Base-by-base conservation (phyloP, 2,113 vertebrate genomes). In the Coturnix japonica region DNA sequence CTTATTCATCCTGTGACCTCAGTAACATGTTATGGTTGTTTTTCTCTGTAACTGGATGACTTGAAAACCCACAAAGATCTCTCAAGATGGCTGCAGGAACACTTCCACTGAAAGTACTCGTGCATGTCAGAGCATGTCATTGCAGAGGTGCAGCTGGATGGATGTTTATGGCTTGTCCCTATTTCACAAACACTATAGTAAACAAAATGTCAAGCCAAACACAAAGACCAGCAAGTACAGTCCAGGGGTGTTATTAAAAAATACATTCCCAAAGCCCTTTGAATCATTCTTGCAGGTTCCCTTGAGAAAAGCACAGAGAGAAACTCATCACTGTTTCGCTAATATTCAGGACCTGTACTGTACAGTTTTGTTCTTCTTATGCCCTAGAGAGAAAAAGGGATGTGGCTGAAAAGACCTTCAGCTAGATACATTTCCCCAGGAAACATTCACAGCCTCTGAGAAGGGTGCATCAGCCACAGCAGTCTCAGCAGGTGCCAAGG, bases 1-100 rank as follows among this genome's bases (percentile, higher is more conserved):
- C 89, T 93, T 92, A 93, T 94, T 96, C 81, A 95, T 87, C 67
- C 39, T 85, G 85, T 91, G 89, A 91, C 85, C 94, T 93, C 95
- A 92, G 92, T 92, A 92, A 77, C 56, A 63, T 28, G 72, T 73
- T 94, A 94, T 39, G 64, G 81, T 82, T 94, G 89, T 92, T 96
- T 94, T 95, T 88, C 94, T 91, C 91, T 69, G 64, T 77, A 89
- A 82, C 64, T 94, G 91, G 56, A 89, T 93, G 81, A 91, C 81
- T 87, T 65, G 60, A 91, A 75, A 95, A 94, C 71, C 95, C 91
- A 89, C 89, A 95, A 89, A 94, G 78, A 56, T 53, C 71, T 71
- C 61, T 63, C 60, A 85, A 81, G 85, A 91, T 64, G 92, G 69
- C 75, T 92, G 79, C 89, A 80, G 35, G 53, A 93, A 26, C 39